These are phyloP conservation scores for Oreochromis mossambicus DNA, from an alignment of 2,797 vertebrate genomes.

Conservation along the genomic window DNA sequence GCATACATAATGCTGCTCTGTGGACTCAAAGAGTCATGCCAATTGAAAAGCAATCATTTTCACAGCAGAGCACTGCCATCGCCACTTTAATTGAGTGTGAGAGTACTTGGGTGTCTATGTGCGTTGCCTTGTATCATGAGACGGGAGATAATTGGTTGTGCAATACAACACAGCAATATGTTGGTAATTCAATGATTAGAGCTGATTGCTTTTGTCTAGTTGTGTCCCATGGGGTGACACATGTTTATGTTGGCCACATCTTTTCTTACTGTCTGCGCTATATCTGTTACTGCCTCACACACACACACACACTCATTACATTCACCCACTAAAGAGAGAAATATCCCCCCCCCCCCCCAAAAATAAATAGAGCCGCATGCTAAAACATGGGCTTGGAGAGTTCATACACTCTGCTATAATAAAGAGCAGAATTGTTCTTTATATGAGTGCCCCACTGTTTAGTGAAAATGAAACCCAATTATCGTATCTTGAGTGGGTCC, in stretches of 20 bases:
- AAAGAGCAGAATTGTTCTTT: slow-evolving; percentile 27
- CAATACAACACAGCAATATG: slow-evolving; percentile 61
- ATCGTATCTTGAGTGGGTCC: neutral
- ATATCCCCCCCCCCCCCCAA: neutral
- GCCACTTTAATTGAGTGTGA: slow-evolving; percentile 66
- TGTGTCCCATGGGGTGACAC: slow-evolving; percentile 50
- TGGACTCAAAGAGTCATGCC: slow-evolving; percentile 67
- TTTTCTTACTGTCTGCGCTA: slow-evolving; percentile 25
- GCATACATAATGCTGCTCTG: slow-evolving; percentile 76
- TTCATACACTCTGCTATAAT: slow-evolving; percentile 32
- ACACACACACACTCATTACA: neutral
- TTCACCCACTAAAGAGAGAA: neutral
- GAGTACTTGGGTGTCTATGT: slow-evolving; percentile 23
- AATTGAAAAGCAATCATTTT: slow-evolving; percentile 74
- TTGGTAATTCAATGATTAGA: slow-evolving; percentile 70
- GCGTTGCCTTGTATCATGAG: slow-evolving; percentile 53
- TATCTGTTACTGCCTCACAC: neutral
- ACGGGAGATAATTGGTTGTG: slow-evolving; percentile 72
- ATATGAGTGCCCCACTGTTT: slow-evolving; percentile 33
- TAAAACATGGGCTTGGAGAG: slow-evolving; percentile 14
- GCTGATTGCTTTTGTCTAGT: slow-evolving; percentile 75
- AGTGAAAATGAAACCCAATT: slow-evolving; percentile 23
- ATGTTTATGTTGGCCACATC: neutral
- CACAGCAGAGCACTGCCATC: slow-evolving; percentile 55
- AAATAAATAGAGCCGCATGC: slow-evolving; percentile 2